phyloP scores from a whole-genome alignment of 1,140 invertebrate species.

The Amphibalanus amphitrite region DNA sequence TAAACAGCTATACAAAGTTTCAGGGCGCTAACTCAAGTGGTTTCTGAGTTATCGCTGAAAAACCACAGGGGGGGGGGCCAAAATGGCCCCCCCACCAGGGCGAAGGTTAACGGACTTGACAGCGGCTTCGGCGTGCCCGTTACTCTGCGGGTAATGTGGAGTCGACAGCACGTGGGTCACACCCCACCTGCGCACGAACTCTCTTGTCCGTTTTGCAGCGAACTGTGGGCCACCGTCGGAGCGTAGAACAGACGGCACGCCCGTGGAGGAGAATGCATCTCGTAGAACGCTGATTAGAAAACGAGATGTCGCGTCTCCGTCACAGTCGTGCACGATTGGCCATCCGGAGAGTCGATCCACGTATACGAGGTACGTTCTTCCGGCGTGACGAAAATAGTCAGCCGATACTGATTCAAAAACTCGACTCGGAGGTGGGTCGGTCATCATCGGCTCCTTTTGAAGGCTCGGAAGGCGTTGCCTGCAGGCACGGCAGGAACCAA shows the following conservation, averaged over 20 bases:
- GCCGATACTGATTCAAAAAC: slow-evolving; percentile 10
- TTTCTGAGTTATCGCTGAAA: too few relatives aligned
- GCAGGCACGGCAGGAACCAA: slow-evolving; percentile 7
- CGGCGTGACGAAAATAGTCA: slow-evolving; percentile 5
- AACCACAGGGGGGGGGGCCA: too few relatives aligned
- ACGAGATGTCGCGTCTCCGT: background rate
- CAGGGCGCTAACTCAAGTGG: too few relatives aligned
- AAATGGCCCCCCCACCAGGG: too few relatives aligned
- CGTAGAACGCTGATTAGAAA: slow-evolving; percentile 7
- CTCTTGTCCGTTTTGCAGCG: background rate
- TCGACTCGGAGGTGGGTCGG: slow-evolving; percentile 5
- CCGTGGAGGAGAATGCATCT: slow-evolving; percentile 5
- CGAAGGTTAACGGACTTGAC: too few relatives aligned
- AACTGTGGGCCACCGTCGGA: slow-evolving; percentile 6
- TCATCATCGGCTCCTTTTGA: slow-evolving; percentile 7
- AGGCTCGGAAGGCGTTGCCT: slow-evolving; percentile 4
- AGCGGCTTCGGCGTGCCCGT: too few relatives aligned
- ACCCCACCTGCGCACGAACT: too few relatives aligned
- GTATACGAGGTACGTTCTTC: slow-evolving; percentile 7
- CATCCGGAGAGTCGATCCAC: slow-evolving; percentile 9
- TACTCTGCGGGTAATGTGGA: too few relatives aligned
- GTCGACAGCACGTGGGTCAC: too few relatives aligned
- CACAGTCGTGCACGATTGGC: slow-evolving; percentile 9
- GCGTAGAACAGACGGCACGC: slow-evolving; percentile 2
- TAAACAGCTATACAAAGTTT: too few relatives aligned